Evolutionary conservation across 2,797 vertebrate species (phyloP).

Genomic region (Acanthiza pusilla): DNA sequence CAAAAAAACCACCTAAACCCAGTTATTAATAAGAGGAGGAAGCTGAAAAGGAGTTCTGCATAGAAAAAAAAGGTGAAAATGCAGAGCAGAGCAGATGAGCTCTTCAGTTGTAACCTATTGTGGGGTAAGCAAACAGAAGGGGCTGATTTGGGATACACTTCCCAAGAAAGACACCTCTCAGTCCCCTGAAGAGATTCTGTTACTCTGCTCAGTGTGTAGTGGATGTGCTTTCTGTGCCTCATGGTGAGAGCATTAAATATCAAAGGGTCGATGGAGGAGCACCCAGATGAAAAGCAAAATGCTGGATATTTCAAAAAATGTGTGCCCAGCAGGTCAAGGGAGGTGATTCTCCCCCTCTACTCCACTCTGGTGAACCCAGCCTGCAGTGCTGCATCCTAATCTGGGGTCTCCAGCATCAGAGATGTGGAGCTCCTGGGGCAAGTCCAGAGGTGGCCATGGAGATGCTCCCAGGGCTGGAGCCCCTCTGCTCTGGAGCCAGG

Average conservation of each 20-base stretch:
- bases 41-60: neutral
- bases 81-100: neutral
- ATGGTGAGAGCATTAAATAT: neutral
- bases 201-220: rapidly evolving
- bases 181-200: neutral
- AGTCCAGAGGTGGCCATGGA: neutral
- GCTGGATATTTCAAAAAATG: neutral
- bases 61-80: neutral
- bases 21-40: neutral
- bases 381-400: neutral
- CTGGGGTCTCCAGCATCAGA: neutral
- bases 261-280: neutral
- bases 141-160: neutral
- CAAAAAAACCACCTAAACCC: too few species aligned
- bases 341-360: neutral
- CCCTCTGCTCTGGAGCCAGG: neutral
- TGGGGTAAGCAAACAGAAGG: neutral
- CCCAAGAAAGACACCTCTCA: neutral
- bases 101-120: neutral
- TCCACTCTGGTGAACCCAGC: neutral
- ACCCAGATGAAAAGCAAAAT: neutral
- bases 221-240: neutral
- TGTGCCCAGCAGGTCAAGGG: neutral
- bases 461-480: neutral
- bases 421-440: rapidly evolving